Percentiles rank a stretch among this genome's conserved stretches.
These are phyloP conservation scores for Protobothrops flavoviridis DNA, from an alignment of 2,113 vertebrate species.

Conservation along the genomic window DNA sequence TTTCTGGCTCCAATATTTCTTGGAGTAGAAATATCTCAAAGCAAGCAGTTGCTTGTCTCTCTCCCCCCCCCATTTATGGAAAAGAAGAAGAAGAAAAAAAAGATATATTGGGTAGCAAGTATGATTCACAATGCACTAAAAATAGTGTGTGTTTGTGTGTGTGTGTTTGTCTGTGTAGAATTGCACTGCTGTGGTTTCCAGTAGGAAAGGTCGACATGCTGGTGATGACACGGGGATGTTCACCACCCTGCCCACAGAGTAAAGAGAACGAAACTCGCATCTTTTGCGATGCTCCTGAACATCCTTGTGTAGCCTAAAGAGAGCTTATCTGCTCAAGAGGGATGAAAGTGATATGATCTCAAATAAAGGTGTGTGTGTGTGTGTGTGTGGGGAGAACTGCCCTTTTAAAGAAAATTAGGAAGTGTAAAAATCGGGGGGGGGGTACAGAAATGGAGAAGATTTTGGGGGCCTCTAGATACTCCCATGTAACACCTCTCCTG, in stretches of 20 bases:
- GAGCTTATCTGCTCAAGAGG: neutral
- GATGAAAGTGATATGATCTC: neutral
- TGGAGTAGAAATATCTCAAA: neutral
- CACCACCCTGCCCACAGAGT: neutral
- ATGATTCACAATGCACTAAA: neutral
- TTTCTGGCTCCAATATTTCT: neutral
- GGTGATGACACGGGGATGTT: neutral
- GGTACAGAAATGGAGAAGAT: neutral
- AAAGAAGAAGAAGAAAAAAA: neutral
- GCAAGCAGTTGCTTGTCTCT: neutral
- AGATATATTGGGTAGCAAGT: neutral
- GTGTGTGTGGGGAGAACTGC: neutral
- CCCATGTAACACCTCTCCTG: too few species aligned
- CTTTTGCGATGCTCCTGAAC: neutral
- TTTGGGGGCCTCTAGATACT: too few species aligned
- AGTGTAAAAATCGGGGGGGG: neutral
- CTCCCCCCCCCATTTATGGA: neutral
- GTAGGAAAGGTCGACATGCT: neutral
- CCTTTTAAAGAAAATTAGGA: neutral
- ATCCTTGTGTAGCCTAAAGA: neutral
- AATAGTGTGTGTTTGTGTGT: neutral
- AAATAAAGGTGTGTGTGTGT: neutral
- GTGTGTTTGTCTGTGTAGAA: neutral
- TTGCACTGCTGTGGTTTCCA: too few species aligned
- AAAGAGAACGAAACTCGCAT: neutral